Conservation (phyloP, 2,797 vertebrate species). For the Huso huso region DNA sequence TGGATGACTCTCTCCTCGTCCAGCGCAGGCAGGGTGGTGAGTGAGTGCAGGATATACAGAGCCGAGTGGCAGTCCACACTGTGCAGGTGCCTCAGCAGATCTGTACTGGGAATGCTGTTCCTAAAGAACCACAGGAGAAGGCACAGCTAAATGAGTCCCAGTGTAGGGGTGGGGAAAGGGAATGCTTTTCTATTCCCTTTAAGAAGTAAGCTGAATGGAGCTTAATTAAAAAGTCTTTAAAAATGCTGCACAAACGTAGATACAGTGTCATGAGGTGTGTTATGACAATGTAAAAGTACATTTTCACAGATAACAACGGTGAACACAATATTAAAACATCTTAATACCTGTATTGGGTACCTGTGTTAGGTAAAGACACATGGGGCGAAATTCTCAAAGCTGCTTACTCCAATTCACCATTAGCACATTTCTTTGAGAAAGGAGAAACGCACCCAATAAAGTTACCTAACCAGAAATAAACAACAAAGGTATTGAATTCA, state of each 20-base stretch:
- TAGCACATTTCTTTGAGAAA: no score
- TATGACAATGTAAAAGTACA: no score
- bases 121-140: conserved; percentile 43
- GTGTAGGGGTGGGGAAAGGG: no score
- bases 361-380: background rate
- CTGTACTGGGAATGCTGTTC: conserved; percentile 59
- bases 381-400: no score
- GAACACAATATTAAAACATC: background rate
- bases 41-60: conserved; percentile 79
- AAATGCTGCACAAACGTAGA: no score
- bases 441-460: no score
- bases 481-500: background rate
- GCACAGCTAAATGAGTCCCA: background rate
- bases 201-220: background rate
- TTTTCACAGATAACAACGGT: no score
- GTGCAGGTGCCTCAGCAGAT: conserved; percentile 76
- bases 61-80: conserved; percentile 82
- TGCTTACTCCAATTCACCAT: no score
- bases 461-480: background rate
- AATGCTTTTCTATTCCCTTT: no score
- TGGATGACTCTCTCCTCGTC: conserved; percentile 75
- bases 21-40: conserved; percentile 76
- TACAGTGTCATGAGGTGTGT: background rate
- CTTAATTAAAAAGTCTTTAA: background rate
- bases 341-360: background rate